Evolutionary conservation across 2,113 vertebrate species (phyloP).

Genomic region (Zapus hudsonius): DNA sequence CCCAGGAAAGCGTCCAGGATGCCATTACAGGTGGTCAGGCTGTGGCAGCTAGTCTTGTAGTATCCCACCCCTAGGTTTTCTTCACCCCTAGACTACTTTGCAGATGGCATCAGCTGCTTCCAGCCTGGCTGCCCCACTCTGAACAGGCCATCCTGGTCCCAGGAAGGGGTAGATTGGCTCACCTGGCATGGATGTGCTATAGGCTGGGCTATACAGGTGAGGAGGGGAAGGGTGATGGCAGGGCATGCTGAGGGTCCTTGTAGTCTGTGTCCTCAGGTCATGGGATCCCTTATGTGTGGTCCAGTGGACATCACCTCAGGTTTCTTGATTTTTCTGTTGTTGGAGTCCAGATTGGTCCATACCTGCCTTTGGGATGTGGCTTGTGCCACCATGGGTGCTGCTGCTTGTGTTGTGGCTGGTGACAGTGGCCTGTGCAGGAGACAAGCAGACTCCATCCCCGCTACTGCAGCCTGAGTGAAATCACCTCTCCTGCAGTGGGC

Average conservation of each 20-base stretch:
- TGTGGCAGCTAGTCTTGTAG: not conserved
- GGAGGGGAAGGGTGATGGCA: not conserved
- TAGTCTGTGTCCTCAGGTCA: not conserved
- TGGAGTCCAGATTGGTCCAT: not conserved
- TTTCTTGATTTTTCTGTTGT: not conserved
- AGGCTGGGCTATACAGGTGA: not conserved
- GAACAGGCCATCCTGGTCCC: not conserved
- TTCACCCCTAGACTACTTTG: not conserved
- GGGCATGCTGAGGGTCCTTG: not conserved
- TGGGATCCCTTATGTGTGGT: not conserved
- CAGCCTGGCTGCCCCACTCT: not conserved
- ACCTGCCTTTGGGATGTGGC: not conserved
- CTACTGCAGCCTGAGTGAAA: not conserved
- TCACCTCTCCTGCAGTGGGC: no score
- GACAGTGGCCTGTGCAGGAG: not conserved
- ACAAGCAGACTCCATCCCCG: no score
- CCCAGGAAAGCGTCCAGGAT: not conserved
- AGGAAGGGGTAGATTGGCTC: not conserved
- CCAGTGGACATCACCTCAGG: not conserved
- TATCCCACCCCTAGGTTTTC: not conserved
- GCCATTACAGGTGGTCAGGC: not conserved
- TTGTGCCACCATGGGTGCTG: not conserved
- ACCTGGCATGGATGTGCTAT: no score
- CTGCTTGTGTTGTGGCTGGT: not conserved
- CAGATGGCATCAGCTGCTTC: not conserved